Evolutionary conservation across 1,140 invertebrate species (phyloP), one percentile per base, ranked within the genome.

Genomic region (Brachystomella parvula): DNA sequence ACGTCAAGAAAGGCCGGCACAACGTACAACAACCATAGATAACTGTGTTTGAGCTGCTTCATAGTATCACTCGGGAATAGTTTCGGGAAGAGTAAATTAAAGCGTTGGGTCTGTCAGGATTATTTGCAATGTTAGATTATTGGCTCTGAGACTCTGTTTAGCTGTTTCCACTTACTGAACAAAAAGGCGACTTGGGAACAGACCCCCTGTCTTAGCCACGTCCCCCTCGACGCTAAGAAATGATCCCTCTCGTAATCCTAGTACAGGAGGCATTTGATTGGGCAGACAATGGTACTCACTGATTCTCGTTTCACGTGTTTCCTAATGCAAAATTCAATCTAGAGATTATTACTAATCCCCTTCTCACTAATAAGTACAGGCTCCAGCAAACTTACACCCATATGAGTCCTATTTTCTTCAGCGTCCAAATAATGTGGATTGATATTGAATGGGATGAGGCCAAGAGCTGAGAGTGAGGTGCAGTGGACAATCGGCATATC

Each of bases 401-500:
- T 87, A 76, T 90, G 88, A 65, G 77, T 85, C 65, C 81, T 83
- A 73, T 77, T 80, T 19, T 79, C 73, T 71, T 84, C 78, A 47
- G 82, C 75, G 61, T 91, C 89, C 69, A 88, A 76, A 75, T 89
- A 92, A 77, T 92, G 89, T 35, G 89, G 87, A 78, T 92, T 92
- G 47, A 92, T 90, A 76, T 92, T 91, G 75, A 91, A 91, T 2
- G 88, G 87, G 2, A 92, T 83, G 19, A 92, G 79, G 24, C 79
- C 80, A 47, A 92, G 78, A 6, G 87, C 88, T 67, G 85, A 79
- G 78, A 91, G 90, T 21, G 47, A 63, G 78, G 82, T 28, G 86
- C 88, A 88, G 77, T 85, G 86, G 47, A 86, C 83, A 61, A 92
- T 89, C 3, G 89, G 89, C 89, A 90, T 92, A 77, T 90, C 89